Evolutionary conservation across 2,113 vertebrate species (phyloP).

Genomic region (Grallaria varia): DNA sequence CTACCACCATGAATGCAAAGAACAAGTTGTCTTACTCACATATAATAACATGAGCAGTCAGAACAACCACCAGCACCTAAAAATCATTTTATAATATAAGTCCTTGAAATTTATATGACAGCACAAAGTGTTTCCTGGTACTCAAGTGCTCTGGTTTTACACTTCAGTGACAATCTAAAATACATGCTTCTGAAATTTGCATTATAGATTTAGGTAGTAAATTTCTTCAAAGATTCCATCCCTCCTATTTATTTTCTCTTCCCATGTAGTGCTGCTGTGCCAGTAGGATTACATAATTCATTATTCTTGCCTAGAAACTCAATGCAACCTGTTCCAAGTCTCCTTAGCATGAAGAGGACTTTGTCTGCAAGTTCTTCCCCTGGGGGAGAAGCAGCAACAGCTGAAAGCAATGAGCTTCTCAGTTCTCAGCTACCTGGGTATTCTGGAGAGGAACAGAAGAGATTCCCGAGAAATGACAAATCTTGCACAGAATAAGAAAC

Average conservation of each 20-base stretch:
- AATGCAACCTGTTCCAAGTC: neutral
- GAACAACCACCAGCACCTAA: neutral
- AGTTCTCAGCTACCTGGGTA: neutral
- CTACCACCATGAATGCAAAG: neutral
- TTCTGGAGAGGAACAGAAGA: neutral
- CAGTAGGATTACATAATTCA: constrained; percentile 8
- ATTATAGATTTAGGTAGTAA: constrained; percentile 24
- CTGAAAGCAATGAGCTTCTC: neutral
- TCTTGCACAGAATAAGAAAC: neutral
- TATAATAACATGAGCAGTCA: neutral
- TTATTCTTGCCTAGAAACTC: neutral
- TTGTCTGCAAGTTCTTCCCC: neutral
- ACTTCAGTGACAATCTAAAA: neutral
- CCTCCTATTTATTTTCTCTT: constrained; percentile 16
- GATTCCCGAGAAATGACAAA: neutral
- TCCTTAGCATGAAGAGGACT: neutral
- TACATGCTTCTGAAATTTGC: constrained; percentile 2
- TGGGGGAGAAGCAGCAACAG: neutral
- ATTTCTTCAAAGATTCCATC: constrained; percentile 18
- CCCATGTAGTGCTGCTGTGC: neutral
- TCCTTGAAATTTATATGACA: neutral
- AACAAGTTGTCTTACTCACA: neutral
- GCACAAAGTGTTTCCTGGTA: neutral
- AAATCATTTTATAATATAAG: neutral
- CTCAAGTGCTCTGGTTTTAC: neutral